These are phyloP conservation scores for Sebastes diaconus DNA, from an alignment of 2,797 vertebrate species.

Conservation along the genomic window DNA sequence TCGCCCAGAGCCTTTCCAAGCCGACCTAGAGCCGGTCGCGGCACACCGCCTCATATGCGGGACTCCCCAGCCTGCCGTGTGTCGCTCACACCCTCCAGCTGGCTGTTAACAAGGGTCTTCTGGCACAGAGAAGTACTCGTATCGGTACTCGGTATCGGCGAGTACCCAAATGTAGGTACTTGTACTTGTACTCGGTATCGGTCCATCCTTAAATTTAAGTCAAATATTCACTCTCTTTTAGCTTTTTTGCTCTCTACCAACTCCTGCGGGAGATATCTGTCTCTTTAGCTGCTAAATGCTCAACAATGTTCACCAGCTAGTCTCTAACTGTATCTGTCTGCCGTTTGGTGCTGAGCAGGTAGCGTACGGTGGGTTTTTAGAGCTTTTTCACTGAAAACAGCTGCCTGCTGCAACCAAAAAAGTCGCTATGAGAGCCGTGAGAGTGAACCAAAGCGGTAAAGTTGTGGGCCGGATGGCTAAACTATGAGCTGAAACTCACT, in stretches of 20 bases:
- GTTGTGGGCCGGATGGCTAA: background rate
- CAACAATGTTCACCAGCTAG: background rate
- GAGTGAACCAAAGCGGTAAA: background rate
- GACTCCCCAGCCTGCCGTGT: too few species aligned
- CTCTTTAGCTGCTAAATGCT: conserved; percentile 1
- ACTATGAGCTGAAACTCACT: background rate
- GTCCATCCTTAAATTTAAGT: too few species aligned
- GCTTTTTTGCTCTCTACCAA: background rate
- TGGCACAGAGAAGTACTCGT: too few species aligned
- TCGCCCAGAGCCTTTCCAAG: too few species aligned
- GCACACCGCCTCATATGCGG: too few species aligned
- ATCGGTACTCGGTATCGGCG: too few species aligned
- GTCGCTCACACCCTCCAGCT: too few species aligned
- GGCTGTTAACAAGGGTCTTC: too few species aligned
- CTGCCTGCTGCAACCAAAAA: background rate
- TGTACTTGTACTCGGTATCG: too few species aligned
- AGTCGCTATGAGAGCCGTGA: background rate
- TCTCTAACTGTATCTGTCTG: background rate
- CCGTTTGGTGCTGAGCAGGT: background rate
- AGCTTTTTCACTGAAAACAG: background rate
- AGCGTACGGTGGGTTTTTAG: background rate
- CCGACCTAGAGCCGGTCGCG: too few species aligned
- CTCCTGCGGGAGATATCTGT: background rate
- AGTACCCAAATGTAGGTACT: too few species aligned
- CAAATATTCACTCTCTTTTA: background rate